Evolutionary conservation across 2,797 vertebrate genomes (phyloP).

Genomic region (Acanthiza pusilla): DNA sequence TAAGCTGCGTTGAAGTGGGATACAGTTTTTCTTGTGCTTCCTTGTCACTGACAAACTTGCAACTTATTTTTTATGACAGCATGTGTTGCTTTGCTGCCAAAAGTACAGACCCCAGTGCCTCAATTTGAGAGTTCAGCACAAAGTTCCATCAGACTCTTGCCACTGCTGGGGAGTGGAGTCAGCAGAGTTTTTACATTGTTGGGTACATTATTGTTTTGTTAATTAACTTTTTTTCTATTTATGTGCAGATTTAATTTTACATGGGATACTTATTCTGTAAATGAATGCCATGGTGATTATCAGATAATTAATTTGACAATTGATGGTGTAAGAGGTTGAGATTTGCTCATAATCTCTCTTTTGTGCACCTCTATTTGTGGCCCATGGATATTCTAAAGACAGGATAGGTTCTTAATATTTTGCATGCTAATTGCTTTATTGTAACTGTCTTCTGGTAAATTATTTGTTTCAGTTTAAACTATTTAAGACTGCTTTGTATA

Average conservation of each 20-base stretch:
- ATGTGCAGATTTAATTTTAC: slow-evolving; percentile 60
- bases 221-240: slow-evolving; percentile 71
- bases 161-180: slow-evolving; percentile 38
- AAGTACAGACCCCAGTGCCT: not conserved
- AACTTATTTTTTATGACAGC: not conserved
- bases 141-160: slow-evolving; percentile 1
- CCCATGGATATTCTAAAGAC: slow-evolving; percentile 23
- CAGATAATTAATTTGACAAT: slow-evolving; percentile 65
- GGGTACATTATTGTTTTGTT: slow-evolving; percentile 55
- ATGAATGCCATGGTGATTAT: slow-evolving; percentile 52
- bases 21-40: not conserved
- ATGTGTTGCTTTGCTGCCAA: not conserved
- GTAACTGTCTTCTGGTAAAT: slow-evolving; percentile 4
- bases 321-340: slow-evolving; percentile 27
- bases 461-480: slow-evolving; percentile 29
- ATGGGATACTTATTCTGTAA: slow-evolving; percentile 60
- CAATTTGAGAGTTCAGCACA: not conserved
- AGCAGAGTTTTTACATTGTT: slow-evolving; percentile 43
- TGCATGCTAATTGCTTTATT: slow-evolving; percentile 56
- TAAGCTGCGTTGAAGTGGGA: not conserved
- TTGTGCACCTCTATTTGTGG: slow-evolving; percentile 46
- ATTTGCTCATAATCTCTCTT: slow-evolving; percentile 46
- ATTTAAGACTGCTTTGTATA: slow-evolving; percentile 7
- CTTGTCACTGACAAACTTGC: not conserved
- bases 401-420: slow-evolving; percentile 48